phyloP scores from a whole-genome alignment of 2,113 vertebrate species.

The Antigone vipio region DNA sequence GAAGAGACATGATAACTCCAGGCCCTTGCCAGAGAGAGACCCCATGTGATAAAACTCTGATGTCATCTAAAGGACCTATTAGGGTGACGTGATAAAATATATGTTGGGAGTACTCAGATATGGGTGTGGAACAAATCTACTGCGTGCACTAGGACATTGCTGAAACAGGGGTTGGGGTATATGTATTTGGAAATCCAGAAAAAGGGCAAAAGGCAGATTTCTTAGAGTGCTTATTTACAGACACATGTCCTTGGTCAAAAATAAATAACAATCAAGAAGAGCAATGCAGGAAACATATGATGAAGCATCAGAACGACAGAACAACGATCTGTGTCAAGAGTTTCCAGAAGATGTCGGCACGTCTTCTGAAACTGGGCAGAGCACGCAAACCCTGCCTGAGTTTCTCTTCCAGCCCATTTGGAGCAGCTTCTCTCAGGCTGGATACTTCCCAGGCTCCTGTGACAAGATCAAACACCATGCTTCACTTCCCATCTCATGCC shows the following conservation, averaged over 20 bases:
- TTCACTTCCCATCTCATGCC: neutral
- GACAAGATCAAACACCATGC: neutral
- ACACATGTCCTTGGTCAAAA: neutral
- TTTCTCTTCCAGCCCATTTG: neutral
- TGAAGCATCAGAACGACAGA: neutral
- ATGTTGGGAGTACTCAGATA: too few species aligned
- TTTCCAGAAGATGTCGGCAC: conserved; percentile 5
- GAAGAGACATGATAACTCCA: neutral
- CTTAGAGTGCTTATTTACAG: fast-evolving
- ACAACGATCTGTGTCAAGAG: neutral
- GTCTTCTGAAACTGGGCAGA: neutral
- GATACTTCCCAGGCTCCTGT: neutral
- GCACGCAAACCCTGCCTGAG: neutral
- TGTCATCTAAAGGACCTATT: neutral
- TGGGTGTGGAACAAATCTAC: neutral
- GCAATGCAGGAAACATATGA: neutral
- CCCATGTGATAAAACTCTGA: neutral
- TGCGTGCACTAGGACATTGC: neutral
- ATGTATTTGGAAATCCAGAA: neutral
- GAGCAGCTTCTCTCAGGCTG: neutral
- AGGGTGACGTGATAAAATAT: neutral
- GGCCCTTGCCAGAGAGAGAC: neutral
- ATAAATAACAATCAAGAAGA: neutral
- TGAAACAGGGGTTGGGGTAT: neutral
- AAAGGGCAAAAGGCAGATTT: neutral